phyloP scores from a whole-genome alignment of 2,888 invertebrate species.

The Limenitis camilla region DNA sequence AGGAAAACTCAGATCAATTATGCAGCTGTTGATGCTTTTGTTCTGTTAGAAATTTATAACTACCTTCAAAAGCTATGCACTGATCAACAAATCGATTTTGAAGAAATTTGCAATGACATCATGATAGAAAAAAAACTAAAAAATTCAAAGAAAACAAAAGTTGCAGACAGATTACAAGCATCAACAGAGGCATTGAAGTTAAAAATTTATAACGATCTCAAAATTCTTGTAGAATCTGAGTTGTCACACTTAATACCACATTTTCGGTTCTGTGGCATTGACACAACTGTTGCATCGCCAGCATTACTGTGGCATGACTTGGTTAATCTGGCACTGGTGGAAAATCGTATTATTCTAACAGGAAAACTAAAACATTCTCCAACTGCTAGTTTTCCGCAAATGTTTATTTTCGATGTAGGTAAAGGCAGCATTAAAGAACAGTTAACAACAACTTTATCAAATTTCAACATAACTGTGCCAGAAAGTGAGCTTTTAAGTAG shows the following conservation, averaged over 20 bases:
- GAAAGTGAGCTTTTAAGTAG: slow-evolving; percentile 80
- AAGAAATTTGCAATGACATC: slow-evolving; percentile 76
- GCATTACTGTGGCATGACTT: slow-evolving; percentile 59
- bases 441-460: slow-evolving; percentile 77
- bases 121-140: slow-evolving; percentile 71
- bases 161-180: slow-evolving; percentile 38
- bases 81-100: slow-evolving; percentile 74
- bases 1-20: slow-evolving; percentile 85
- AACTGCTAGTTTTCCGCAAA: slow-evolving; percentile 67
- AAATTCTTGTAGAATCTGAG: slow-evolving; percentile 50
- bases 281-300: slow-evolving; percentile 78
- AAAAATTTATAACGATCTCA: slow-evolving; percentile 41
- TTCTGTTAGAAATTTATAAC: slow-evolving; percentile 86
- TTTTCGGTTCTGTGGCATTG: slow-evolving; percentile 69
- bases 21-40: slow-evolving; percentile 92
- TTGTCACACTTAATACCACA: slow-evolving; percentile 47
- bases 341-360: slow-evolving; percentile 50
- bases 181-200: slow-evolving; percentile 29
- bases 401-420: slow-evolving; percentile 71
- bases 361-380: slow-evolving; percentile 69
- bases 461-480: slow-evolving; percentile 78
- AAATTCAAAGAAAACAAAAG: slow-evolving; percentile 54
- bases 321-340: slow-evolving; percentile 53
- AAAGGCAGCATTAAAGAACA: slow-evolving; percentile 76
- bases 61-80: slow-evolving; percentile 68